Conservation (phyloP, 2,113 vertebrate species). For the Corvus hawaiiensis region DNA sequence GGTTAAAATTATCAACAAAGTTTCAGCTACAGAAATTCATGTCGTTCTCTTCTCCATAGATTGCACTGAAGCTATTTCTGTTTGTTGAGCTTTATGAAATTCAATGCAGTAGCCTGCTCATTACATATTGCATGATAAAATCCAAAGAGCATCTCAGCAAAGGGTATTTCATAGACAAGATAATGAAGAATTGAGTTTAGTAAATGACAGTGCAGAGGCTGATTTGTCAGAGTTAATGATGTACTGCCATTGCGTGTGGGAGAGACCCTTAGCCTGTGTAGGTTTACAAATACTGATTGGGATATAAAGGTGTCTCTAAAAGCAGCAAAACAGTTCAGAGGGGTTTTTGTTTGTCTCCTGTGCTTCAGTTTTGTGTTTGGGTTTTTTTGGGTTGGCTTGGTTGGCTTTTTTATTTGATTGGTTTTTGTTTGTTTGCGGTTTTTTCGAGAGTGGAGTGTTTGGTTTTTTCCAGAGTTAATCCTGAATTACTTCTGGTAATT, state of each 20-base stretch:
- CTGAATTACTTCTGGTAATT: neutral
- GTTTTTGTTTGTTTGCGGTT: neutral
- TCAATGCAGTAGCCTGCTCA: neutral
- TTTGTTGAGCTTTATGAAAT: neutral
- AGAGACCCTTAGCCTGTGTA: neutral
- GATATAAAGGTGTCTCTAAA: neutral
- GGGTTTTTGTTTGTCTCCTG: neutral
- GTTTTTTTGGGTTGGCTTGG: neutral
- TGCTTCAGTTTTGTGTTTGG: neutral
- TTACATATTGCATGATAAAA: neutral
- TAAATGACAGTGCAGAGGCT: neutral
- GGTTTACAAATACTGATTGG: neutral
- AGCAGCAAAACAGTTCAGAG: neutral
- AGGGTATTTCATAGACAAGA: neutral
- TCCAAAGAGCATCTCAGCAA: neutral
- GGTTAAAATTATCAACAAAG: neutral
- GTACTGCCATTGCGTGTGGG: neutral
- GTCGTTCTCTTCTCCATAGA: neutral
- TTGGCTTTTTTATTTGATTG: neutral
- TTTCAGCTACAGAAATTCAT: neutral
- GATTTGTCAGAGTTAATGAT: neutral
- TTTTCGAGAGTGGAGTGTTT: neutral
- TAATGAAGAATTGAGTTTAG: neutral
- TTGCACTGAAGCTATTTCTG: neutral
- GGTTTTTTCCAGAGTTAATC: neutral